These are phyloP conservation scores for Paralvinella palmiformis DNA, from an alignment of 1,140 invertebrate species.

Conservation along the genomic window DNA sequence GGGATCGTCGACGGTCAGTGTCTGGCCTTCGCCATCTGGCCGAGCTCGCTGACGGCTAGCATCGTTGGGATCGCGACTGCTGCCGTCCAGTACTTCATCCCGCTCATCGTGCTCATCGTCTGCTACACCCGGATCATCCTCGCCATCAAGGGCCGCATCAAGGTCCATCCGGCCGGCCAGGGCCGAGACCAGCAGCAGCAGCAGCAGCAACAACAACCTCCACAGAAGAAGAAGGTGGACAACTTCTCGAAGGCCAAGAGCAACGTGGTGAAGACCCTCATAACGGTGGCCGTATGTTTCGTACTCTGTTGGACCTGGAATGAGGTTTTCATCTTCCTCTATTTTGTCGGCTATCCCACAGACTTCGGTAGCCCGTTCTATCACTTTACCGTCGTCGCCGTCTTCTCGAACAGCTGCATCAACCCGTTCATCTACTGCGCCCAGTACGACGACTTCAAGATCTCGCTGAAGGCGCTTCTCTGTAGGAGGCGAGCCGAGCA, in stretches of 20 bases:
- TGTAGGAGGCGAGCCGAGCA: neutral
- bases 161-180: neutral
- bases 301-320: constrained; percentile 12
- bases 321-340: constrained; percentile 5
- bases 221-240: neutral
- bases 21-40: neutral
- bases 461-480: neutral
- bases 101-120: constrained; percentile 5
- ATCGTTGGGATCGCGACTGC: neutral
- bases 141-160: neutral
- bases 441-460: constrained; percentile 5
- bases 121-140: constrained; percentile 2
- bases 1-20: constrained; percentile 11
- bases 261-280: constrained; percentile 2
- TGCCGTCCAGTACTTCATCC: constrained; percentile 8
- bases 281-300: neutral
- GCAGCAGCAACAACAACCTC: neutral
- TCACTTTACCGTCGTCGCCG: constrained; percentile 1
- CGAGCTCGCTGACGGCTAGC: neutral
- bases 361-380: neutral
- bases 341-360: neutral
- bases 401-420: constrained; percentile 6
- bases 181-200: neutral
- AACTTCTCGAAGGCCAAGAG: neutral
- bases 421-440: constrained; percentile 12